These are phyloP conservation scores for Xenus cinereus DNA, from an alignment of 2,113 vertebrate species.

Conservation along the genomic window DNA sequence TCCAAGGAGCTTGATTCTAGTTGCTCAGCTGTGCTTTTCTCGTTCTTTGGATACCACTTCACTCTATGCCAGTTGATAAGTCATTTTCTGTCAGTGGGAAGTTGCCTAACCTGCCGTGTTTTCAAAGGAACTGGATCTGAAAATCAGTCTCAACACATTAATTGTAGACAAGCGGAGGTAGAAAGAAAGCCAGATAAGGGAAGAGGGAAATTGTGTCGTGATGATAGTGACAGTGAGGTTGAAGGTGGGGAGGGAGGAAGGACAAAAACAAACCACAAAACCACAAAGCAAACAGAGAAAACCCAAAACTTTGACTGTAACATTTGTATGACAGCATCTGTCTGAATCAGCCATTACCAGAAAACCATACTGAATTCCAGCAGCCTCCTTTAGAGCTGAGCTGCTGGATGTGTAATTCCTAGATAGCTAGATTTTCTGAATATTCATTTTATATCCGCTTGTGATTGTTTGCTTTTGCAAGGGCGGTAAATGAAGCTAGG, in stretches of 20 bases:
- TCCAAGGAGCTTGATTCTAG: background rate
- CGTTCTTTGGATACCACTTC: background rate
- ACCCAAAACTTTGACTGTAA: background rate
- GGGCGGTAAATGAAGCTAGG: background rate
- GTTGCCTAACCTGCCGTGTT: background rate
- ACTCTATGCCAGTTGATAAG: background rate
- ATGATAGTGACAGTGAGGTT: background rate
- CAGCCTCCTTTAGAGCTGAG: background rate
- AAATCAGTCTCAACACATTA: background rate
- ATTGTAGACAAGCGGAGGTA: background rate
- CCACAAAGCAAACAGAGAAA: background rate
- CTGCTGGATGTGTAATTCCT: background rate
- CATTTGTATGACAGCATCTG: background rate
- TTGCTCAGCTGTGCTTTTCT: background rate
- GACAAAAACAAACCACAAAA: background rate
- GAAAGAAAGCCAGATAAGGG: background rate
- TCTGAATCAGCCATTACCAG: background rate
- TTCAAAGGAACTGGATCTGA: background rate
- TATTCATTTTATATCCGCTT: background rate
- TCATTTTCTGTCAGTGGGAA: background rate
- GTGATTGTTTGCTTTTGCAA: background rate
- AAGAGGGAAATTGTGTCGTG: background rate
- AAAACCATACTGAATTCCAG: background rate
- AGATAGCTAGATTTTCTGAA: background rate
- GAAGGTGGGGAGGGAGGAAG: background rate